phyloP scores from a whole-genome alignment of 1,140 invertebrate genomes.

The Bathynomus jamesi region DNA sequence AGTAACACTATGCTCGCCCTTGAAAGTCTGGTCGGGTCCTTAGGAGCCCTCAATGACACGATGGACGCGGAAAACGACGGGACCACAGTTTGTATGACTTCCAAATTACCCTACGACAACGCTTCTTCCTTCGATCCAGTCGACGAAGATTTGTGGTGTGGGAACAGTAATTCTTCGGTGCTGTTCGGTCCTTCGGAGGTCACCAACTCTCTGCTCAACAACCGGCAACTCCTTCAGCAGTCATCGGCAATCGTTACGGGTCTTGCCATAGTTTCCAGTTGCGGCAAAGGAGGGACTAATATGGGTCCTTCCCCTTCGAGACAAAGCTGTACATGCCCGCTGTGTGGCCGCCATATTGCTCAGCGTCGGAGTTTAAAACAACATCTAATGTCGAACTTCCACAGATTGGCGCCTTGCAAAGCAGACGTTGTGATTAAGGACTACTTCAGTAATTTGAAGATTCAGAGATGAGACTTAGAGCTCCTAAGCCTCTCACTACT shows the following conservation, averaged over 20 bases:
- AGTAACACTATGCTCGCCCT: slow-evolving; percentile 33
- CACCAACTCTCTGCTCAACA: slow-evolving; percentile 23
- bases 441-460: too few relatives aligned
- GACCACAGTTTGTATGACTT: slow-evolving; percentile 1
- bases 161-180: slow-evolving; percentile 28
- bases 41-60: slow-evolving; percentile 5
- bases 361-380: slow-evolving; percentile 36
- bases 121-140: slow-evolving; percentile 16
- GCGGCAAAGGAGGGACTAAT: neutral
- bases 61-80: slow-evolving; percentile 18
- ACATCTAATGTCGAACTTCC: slow-evolving; percentile 36
- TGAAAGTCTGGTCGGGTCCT: slow-evolving; percentile 33
- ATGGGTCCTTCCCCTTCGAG: slow-evolving; percentile 19
- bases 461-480: too few relatives aligned
- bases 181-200: slow-evolving; percentile 29
- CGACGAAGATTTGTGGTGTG: slow-evolving; percentile 24
- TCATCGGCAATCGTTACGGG: slow-evolving; percentile 5
- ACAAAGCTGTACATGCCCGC: slow-evolving; percentile 32
- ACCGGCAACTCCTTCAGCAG: slow-evolving; percentile 18
- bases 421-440: slow-evolving; percentile 33
- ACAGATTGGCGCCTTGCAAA: slow-evolving; percentile 29
- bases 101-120: slow-evolving; percentile 13
- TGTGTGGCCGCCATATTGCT: slow-evolving; percentile 35
- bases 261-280: slow-evolving; percentile 15
- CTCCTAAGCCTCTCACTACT: too few relatives aligned